Percentiles rank a stretch among this genome's conserved stretches.
Evolutionary conservation across 2,888 invertebrate species (phyloP).

Genomic region (Mechanitis mazaeus): DNA sequence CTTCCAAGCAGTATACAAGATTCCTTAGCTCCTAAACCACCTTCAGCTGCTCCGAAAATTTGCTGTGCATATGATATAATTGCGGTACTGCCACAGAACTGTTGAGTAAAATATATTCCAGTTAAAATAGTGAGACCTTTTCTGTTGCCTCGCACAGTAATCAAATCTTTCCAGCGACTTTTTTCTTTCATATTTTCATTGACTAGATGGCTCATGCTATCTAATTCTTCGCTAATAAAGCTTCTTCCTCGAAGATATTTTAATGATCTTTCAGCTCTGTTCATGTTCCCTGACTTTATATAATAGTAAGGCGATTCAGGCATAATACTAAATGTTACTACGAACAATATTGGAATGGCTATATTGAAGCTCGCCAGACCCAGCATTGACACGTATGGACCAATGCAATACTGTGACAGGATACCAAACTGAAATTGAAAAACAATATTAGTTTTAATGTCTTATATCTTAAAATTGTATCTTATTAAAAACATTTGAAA

Average conservation of each 20-base stretch:
- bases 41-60: slow-evolving; percentile 76
- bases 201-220: slow-evolving; percentile 71
- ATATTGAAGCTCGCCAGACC: slow-evolving; percentile 75
- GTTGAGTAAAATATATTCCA: slow-evolving; percentile 78
- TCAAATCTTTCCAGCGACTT: slow-evolving; percentile 67
- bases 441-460: slow-evolving; percentile 1
- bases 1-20: slow-evolving; percentile 74
- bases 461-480: too few species aligned
- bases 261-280: slow-evolving; percentile 74
- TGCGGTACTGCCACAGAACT: slow-evolving; percentile 79
- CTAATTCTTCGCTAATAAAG: slow-evolving; percentile 75
- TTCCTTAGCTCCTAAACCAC: slow-evolving; percentile 61
- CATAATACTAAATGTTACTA: slow-evolving; percentile 76
- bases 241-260: slow-evolving; percentile 74
- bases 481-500: too few species aligned
- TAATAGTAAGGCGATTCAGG: slow-evolving; percentile 81
- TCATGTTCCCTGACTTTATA: slow-evolving; percentile 65
- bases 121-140: slow-evolving; percentile 77
- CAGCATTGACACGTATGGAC: slow-evolving; percentile 76
- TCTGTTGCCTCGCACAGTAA: slow-evolving; percentile 66
- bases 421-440: slow-evolving; percentile 71
- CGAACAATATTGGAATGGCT: slow-evolving; percentile 73
- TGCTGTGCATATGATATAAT: slow-evolving; percentile 77
- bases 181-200: slow-evolving; percentile 72
- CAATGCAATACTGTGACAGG: slow-evolving; percentile 77